phyloP scores from a whole-genome alignment of 2,888 invertebrate species.

The Actias luna region DNA sequence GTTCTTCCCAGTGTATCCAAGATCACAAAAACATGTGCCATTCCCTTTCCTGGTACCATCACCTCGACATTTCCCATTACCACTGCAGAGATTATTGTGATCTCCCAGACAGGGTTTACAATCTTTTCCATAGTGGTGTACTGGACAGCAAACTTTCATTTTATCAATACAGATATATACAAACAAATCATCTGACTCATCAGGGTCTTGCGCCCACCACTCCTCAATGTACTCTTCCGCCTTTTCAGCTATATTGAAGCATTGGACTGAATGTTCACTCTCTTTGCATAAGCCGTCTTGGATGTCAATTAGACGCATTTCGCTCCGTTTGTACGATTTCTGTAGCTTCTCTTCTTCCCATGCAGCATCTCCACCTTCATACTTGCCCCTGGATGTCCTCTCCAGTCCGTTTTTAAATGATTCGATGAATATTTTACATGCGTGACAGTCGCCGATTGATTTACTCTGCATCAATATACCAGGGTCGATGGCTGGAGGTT shows the following conservation, averaged over 20 bases:
- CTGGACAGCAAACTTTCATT: constrained; percentile 91
- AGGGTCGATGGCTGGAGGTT: constrained; percentile 53
- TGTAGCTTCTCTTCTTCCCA: constrained; percentile 96
- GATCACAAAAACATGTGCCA: constrained; percentile 93
- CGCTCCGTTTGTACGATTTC: constrained; percentile 91
- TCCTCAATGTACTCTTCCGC: constrained; percentile 91
- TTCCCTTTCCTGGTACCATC: constrained; percentile 96
- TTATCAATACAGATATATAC: constrained; percentile 90
- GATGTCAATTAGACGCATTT: constrained; percentile 94
- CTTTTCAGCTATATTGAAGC: constrained; percentile 91
- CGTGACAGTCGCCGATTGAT: constrained; percentile 88
- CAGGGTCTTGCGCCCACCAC: constrained; percentile 89
- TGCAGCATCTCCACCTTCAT: constrained; percentile 95
- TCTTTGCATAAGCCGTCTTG: constrained; percentile 92
- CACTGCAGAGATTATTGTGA: constrained; percentile 88
- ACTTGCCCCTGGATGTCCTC: constrained; percentile 91
- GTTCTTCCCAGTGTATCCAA: constrained; percentile 88
- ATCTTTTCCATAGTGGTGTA: constrained; percentile 89
- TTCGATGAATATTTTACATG: constrained; percentile 87
- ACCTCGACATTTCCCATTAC: constrained; percentile 91
- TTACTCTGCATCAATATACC: constrained; percentile 58
- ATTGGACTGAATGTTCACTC: constrained; percentile 87
- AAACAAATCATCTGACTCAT: constrained; percentile 59
- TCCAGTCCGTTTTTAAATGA: constrained; percentile 92
- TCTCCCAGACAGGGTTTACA: constrained; percentile 91